These are phyloP conservation scores for Parnassius glacialis DNA, from an alignment of 2,888 invertebrate genomes.

Conservation along the genomic window DNA sequence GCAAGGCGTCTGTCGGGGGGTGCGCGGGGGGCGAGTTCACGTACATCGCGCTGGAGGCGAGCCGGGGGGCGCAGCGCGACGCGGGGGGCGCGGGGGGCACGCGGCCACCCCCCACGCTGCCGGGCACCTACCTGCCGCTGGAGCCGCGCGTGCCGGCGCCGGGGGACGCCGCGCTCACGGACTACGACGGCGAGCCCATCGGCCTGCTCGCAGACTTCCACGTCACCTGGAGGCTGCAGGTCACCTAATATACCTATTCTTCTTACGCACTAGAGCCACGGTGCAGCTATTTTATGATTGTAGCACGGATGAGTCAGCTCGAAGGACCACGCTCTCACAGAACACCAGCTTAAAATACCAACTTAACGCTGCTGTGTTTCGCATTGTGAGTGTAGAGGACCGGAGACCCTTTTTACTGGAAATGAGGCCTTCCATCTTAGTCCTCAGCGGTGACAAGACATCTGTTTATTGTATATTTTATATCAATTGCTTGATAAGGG, in stretches of 20 bases:
- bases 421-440: too few species aligned
- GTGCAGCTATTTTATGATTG: too few species aligned
- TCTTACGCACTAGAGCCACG: too few species aligned
- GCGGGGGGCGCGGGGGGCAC: conserved; percentile 30
- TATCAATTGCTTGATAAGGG: too few species aligned
- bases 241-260: conserved; percentile 26
- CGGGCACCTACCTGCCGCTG: conserved; percentile 64
- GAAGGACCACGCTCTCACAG: too few species aligned
- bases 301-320: too few species aligned
- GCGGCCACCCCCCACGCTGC: conserved; percentile 66
- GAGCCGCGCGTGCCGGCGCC: conserved; percentile 54
- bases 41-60: conserved; percentile 36
- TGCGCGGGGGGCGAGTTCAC: conserved; percentile 31
- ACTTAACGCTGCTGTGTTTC: too few species aligned
- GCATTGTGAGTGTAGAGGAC: too few species aligned
- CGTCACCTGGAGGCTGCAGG: conserved; percentile 57
- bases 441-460: too few species aligned
- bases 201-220: conserved; percentile 65
- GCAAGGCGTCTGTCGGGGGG: conserved; percentile 29
- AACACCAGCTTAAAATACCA: too few species aligned
- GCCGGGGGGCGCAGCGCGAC: conserved; percentile 37
- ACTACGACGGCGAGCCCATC: conserved; percentile 58
- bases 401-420: too few species aligned
- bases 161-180: conserved; percentile 49
- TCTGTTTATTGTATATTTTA: too few species aligned